These are phyloP conservation scores for Hemibagrus wyckioides DNA, from an alignment of 2,113 vertebrate species.

Conservation along the genomic window DNA sequence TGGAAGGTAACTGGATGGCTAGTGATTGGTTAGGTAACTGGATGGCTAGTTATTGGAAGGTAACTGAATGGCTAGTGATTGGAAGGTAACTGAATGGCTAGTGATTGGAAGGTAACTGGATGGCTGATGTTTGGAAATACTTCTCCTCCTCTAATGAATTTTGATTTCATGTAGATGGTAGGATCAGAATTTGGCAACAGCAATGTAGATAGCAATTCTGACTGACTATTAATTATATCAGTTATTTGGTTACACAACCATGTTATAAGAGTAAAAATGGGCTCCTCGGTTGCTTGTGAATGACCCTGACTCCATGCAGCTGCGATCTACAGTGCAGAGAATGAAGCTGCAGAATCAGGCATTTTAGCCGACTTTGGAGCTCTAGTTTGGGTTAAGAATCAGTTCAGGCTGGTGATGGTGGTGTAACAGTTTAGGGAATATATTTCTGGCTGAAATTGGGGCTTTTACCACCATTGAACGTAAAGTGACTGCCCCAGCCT, in stretches of 20 bases:
- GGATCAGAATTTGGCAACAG: neutral
- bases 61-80: too few relatives aligned
- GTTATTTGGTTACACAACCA: neutral
- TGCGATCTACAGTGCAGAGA: neutral
- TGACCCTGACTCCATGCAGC: neutral
- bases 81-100: too few relatives aligned
- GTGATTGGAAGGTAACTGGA: too few relatives aligned
- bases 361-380: neutral
- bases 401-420: too few relatives aligned
- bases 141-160: neutral
- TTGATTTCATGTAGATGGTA: neutral
- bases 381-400: neutral
- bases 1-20: too few relatives aligned
- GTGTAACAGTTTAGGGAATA: neutral
- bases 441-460: neutral
- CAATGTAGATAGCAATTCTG: neutral
- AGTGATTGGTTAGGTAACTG: too few relatives aligned
- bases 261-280: neutral
- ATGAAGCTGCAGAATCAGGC: neutral
- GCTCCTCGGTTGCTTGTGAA: neutral
- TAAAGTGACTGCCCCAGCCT: neutral
- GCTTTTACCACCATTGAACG: too few relatives aligned
- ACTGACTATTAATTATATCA: neutral
- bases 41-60: too few relatives aligned
- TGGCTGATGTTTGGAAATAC: neutral